Conservation (phyloP, 1,140 invertebrate genomes). For the Ostrea edulis region DNA sequence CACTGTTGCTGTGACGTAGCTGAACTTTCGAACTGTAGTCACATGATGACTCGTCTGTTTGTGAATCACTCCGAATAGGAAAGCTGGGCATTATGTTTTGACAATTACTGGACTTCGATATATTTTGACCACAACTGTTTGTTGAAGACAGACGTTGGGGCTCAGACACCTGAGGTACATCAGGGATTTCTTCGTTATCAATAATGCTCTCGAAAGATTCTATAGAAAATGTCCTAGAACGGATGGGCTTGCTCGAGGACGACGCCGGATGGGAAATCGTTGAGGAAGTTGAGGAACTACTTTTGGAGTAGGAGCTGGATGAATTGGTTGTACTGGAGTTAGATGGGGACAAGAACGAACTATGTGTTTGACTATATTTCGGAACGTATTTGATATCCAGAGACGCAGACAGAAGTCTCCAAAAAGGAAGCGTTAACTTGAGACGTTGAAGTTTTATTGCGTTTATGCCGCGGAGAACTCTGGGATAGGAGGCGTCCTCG, state of each 20-base stretch:
- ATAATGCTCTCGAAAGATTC: conserved; percentile 29
- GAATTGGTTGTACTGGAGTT: background rate
- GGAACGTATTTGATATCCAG: conserved; percentile 13
- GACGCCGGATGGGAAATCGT: background rate
- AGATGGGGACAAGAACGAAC: background rate
- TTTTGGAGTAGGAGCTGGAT: background rate
- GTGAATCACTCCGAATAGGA: background rate
- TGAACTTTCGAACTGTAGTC: background rate
- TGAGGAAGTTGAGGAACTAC: background rate
- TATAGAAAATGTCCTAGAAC: background rate
- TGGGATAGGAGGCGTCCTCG: conserved; percentile 52
- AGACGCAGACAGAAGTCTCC: conserved; percentile 48
- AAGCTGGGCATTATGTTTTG: background rate
- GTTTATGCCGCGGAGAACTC: conserved; percentile 52
- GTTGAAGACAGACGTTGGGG: too few species aligned
- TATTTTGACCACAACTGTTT: background rate
- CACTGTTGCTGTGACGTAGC: background rate
- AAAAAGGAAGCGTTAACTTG: conserved; percentile 43
- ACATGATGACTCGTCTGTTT: background rate
- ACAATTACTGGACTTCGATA: background rate
- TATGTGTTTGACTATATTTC: background rate
- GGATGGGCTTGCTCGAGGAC: background rate
- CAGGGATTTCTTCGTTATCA: background rate
- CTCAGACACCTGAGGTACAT: background rate
- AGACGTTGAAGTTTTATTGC: conserved; percentile 52